These are phyloP conservation scores for Drosophila putrida DNA, from an alignment of 2,888 invertebrate genomes.

Conservation along the genomic window DNA sequence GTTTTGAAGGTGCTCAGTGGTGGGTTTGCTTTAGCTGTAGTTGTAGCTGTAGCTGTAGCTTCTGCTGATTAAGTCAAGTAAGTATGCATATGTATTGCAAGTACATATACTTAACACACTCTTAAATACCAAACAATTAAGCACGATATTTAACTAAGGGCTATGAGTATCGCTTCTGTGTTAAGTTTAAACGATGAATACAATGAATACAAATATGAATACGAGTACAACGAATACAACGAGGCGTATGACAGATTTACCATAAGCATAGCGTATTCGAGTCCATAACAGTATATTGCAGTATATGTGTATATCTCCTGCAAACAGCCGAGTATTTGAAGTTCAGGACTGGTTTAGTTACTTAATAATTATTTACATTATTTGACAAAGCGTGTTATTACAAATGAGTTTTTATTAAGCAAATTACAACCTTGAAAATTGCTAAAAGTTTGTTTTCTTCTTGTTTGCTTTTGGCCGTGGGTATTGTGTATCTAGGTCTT, in stretches of 20 bases:
- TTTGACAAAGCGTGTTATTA: slow-evolving; percentile 7
- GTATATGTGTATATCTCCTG: slow-evolving; percentile 9
- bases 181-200: slow-evolving; percentile 12
- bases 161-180: slow-evolving; percentile 21
- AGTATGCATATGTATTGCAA: slow-evolving; percentile 13
- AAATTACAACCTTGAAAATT: slow-evolving; percentile 84
- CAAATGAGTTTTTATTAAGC: slow-evolving; percentile 42
- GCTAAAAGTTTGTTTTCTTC: slow-evolving; percentile 65
- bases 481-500: slow-evolving; percentile 3
- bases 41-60: no score
- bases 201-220: slow-evolving; percentile 1
- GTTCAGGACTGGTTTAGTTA: slow-evolving; percentile 41
- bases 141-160: slow-evolving; percentile 33
- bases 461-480: slow-evolving; percentile 16
- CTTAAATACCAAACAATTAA: slow-evolving; percentile 48
- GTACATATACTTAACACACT: slow-evolving; percentile 39
- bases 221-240: slow-evolving; percentile 8
- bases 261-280: slow-evolving; percentile 13
- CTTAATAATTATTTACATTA: slow-evolving; percentile 37
- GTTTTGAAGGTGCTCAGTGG: slow-evolving; percentile 60
- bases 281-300: slow-evolving; percentile 26
- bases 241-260: slow-evolving; percentile 8
- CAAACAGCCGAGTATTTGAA: slow-evolving; percentile 24
- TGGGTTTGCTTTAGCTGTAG: slow-evolving; percentile 62
- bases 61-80: slow-evolving; percentile 25